These are phyloP conservation scores for Malthinus flaveolus DNA, from an alignment of 2,888 invertebrate species.

Conservation along the genomic window DNA sequence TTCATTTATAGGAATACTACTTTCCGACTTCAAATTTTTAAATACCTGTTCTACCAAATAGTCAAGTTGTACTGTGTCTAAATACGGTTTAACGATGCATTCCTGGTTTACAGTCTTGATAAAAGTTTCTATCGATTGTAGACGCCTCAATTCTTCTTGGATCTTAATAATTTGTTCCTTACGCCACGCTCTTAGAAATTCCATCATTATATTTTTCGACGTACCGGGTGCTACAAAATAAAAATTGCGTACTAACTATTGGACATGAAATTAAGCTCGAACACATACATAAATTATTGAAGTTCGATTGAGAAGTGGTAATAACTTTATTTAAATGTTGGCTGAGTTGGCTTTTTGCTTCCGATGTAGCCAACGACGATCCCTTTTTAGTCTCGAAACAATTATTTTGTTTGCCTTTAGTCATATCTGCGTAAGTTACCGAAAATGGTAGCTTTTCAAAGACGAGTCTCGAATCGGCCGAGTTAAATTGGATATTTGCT, in stretches of 20 bases:
- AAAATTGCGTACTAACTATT: neutral
- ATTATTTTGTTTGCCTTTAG: conserved; percentile 15
- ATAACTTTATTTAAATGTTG: no score
- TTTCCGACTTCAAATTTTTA: neutral
- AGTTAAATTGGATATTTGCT: neutral
- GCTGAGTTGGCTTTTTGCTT: neutral
- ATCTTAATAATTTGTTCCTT: conserved; percentile 48
- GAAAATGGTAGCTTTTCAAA: conserved; percentile 45
- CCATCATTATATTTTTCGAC: conserved; percentile 37
- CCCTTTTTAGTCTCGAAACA: neutral
- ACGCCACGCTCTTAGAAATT: conserved; percentile 44
- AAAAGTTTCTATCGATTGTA: conserved; percentile 47
- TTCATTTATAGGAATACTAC: no score
- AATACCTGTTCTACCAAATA: conserved; percentile 13
- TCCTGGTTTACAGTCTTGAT: conserved; percentile 42
- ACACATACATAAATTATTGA: neutral
- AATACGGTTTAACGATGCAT: conserved; percentile 30
- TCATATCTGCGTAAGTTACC: conserved; percentile 46
- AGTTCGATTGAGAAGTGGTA: neutral
- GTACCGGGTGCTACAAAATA: neutral
- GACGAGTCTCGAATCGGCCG: conserved; percentile 29
- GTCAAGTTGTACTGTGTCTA: conserved; percentile 20
- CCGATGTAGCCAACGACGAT: neutral
- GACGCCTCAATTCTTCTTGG: conserved; percentile 45
- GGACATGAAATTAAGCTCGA: no score